Conservation (phyloP, 1,140 invertebrate species). For the Aphaenogaster floridana region DNA sequence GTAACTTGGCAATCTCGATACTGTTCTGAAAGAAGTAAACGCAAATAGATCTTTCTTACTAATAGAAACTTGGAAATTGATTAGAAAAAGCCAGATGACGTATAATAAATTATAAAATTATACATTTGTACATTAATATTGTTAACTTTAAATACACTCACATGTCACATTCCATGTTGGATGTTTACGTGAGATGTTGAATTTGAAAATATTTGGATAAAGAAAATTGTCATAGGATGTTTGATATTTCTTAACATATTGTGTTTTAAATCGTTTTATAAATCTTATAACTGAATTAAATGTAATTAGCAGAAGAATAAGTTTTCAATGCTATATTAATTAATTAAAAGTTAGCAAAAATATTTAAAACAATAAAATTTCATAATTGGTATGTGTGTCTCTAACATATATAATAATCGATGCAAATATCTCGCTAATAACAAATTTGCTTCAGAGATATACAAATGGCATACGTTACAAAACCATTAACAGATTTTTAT, state of each 20-base stretch:
- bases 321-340: neutral
- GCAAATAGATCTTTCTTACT: neutral
- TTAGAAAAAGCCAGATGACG: neutral
- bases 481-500: constrained; percentile 33
- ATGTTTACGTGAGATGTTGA: neutral
- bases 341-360: neutral
- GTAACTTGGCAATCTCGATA: neutral
- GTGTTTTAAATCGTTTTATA: neutral
- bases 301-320: neutral
- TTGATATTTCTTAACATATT: neutral
- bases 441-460: neutral
- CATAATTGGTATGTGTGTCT: too few species aligned
- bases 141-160: neutral
- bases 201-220: neutral
- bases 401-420: neutral
- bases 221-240: neutral
- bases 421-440: neutral
- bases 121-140: neutral
- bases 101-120: neutral
- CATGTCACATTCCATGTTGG: neutral
- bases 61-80: neutral
- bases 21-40: neutral
- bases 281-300: neutral
- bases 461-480: neutral
- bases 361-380: neutral